These are phyloP conservation scores for Sceloporus undulatus DNA, from an alignment of 2,113 vertebrate genomes.

Conservation along the genomic window DNA sequence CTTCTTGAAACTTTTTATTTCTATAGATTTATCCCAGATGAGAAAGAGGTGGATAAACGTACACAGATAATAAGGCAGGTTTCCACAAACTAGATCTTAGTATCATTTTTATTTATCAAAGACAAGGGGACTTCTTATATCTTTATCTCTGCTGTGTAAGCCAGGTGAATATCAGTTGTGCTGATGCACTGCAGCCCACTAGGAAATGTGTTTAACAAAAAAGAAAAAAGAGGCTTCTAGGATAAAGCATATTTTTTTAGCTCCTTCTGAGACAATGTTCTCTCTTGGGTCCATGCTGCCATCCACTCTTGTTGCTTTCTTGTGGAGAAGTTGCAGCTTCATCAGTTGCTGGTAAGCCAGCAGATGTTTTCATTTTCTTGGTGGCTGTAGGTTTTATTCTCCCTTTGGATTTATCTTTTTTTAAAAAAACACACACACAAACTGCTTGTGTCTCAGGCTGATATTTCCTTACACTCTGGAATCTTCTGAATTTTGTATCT, in stretches of 20 bases:
- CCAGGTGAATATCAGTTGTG: background rate
- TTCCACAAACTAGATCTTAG: background rate
- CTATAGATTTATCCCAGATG: constrained; percentile 58
- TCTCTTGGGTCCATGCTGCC: background rate
- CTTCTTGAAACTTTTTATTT: constrained; percentile 62
- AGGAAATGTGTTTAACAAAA: background rate
- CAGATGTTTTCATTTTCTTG: background rate
- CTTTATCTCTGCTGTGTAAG: background rate
- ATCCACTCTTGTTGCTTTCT: background rate
- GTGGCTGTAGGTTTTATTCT: no score
- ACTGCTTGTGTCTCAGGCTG: no score
- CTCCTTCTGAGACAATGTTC: background rate
- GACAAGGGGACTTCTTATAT: background rate
- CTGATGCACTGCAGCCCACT: background rate
- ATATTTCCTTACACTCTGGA: no score
- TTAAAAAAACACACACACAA: no score
- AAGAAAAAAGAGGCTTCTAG: background rate
- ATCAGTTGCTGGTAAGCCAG: background rate
- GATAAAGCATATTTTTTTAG: background rate
- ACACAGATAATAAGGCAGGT: background rate
- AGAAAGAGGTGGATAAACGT: constrained; percentile 48
- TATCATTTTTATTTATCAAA: background rate
- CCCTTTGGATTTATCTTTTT: background rate
- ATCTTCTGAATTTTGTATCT: no score
- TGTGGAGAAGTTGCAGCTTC: background rate